Base-by-base conservation (phyloP, 2,888 invertebrate genomes). In the Drosophila tanythrix region DNA sequence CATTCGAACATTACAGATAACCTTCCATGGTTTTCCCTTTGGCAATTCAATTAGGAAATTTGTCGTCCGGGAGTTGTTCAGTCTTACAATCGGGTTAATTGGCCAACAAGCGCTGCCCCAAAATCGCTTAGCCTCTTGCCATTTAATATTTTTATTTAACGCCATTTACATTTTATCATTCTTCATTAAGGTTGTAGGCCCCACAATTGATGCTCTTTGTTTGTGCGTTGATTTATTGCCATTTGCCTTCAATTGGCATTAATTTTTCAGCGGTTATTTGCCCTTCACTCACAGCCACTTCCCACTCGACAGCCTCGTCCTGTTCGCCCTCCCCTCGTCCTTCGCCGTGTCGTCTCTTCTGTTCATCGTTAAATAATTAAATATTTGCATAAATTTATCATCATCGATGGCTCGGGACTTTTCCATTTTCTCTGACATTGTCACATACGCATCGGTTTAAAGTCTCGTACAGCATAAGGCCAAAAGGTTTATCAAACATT, bases 321-420 rank as follows among this genome's bases (percentile, higher is more conserved):
- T 27, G 25, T 27, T 58, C 46, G 11, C 36, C 29, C 25, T 27
- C 55, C 36, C 29, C 25, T 27, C 55, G 21, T 38, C 50, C 25
- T 63, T 51, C 7, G 31, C 40, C 40, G 46, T 63, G 35, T 48
- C 63, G 60, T 64, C 76, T 63, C 77, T 64, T 74, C 79, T 89
- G 87, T 85, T 88, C 86, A 77, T 73, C 76, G 84, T 75, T 73
- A 74, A 83, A 85, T 85, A 88, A 86, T 88, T 85, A 85, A 85
- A 88, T 88, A 77, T 88, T 86, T 87, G 79, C 77, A 88, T 88
- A 85, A 85, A 89, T 85, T 87, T 82, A 88, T 86, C 83, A 85
- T 83, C 74, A 83, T 77, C 70, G 80, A 72, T 70, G 78, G 75
- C 27, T 65, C 71, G 62, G 62, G 29, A 65, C 53, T 74, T 86